These are phyloP conservation scores for Rhyacophila evoluta DNA, from an alignment of 2,888 invertebrate species.

Conservation along the genomic window DNA sequence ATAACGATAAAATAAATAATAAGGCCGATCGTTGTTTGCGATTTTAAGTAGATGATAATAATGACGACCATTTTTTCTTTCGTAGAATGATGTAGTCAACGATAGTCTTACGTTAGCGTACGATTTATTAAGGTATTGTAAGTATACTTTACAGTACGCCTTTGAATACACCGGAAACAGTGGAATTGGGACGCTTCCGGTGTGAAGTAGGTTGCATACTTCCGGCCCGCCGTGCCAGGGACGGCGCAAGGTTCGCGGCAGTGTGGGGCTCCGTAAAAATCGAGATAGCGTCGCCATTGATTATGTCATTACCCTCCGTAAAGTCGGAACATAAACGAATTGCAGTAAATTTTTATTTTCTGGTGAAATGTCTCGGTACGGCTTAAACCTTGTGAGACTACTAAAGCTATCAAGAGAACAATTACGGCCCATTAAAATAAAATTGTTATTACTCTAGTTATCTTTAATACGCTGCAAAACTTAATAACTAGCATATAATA, in stretches of 20 bases:
- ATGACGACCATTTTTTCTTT: no score
- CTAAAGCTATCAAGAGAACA: no score
- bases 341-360: conserved; percentile 10
- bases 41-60: no score
- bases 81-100: no score
- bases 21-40: no score
- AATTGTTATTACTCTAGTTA: no score
- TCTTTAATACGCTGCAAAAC: no score
- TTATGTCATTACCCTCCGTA: conserved; percentile 8
- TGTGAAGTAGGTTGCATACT: conserved; percentile 30
- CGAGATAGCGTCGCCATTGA: conserved; percentile 14
- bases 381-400: neutral
- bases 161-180: conserved; percentile 20
- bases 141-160: neutral
- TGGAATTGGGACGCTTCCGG: conserved; percentile 34
- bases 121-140: neutral
- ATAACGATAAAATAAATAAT: no score
- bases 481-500: no score
- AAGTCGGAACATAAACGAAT: neutral
- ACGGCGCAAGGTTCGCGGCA: neutral
- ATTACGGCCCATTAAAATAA: no score
- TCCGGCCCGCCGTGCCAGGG: conserved; percentile 17
- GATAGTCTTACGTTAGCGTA: neutral
- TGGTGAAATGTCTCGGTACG: neutral
- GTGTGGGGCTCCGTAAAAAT: neutral